Conservation (phyloP, 2,797 vertebrate species). For the Sebastes umbrosus region DNA sequence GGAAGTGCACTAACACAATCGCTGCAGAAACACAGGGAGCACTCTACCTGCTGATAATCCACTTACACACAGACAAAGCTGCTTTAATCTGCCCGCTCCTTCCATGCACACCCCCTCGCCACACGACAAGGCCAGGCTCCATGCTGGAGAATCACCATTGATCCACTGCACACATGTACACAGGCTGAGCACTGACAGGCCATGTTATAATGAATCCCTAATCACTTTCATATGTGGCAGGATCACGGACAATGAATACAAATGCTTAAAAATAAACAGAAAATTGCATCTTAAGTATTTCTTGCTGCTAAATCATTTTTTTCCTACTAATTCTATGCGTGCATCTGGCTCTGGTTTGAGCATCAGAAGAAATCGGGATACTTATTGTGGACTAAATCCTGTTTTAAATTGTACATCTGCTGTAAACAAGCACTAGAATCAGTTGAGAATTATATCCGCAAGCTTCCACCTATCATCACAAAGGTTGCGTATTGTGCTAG, state of each 20-base stretch:
- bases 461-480: neutral
- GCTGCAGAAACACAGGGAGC: slow-evolving; percentile 76
- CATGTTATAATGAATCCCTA: slow-evolving; percentile 53
- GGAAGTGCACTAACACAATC: slow-evolving; percentile 81
- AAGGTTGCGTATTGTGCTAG: neutral
- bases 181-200: slow-evolving; percentile 44
- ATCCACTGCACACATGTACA: slow-evolving; percentile 61
- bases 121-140: slow-evolving; percentile 70
- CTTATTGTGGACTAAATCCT: neutral
- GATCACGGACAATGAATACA: neutral
- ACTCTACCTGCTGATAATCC: slow-evolving; percentile 86
- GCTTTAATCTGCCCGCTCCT: slow-evolving; percentile 78
- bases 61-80: slow-evolving; percentile 81
- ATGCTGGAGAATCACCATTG: slow-evolving; percentile 63
- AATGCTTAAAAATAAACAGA: slow-evolving; percentile 6
- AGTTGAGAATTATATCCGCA: neutral
- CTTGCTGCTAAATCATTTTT: neutral
- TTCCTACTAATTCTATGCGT: neutral
- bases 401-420: neutral
- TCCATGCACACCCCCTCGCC: slow-evolving; percentile 37
- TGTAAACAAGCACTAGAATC: neutral
- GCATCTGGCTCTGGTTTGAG: neutral
- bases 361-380: neutral
- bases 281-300: neutral
- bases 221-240: slow-evolving; percentile 34